These are phyloP conservation scores for Gallinago nigripennis DNA, from an alignment of 2,797 vertebrate species.

Conservation along the genomic window DNA sequence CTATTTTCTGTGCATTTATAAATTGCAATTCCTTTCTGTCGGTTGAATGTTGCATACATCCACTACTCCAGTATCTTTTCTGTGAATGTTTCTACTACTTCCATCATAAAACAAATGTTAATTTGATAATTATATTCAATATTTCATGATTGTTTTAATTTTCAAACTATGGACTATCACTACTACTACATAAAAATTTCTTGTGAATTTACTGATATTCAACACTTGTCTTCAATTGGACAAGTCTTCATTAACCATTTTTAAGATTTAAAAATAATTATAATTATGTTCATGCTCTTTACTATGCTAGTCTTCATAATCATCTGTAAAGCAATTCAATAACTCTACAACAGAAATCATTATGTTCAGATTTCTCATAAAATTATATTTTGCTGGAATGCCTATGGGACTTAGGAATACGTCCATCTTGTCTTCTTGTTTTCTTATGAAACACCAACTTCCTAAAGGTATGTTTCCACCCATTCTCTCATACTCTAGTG, in stretches of 20 bases:
- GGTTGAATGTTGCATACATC: background rate
- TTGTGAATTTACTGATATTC: background rate
- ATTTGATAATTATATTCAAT: background rate
- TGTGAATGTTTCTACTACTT: background rate
- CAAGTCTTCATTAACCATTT: background rate
- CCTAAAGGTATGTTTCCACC: background rate
- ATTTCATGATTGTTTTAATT: background rate
- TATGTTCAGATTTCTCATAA: background rate
- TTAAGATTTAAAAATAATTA: background rate
- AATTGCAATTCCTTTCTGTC: background rate
- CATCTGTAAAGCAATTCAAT: background rate
- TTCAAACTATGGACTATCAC: background rate
- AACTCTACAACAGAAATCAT: background rate
- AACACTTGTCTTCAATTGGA: background rate
- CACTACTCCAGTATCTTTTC: background rate
- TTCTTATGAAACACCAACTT: background rate
- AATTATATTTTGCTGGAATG: background rate
- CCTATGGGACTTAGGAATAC: background rate
- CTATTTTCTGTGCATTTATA: background rate
- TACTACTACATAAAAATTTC: background rate
- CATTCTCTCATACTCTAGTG: background rate
- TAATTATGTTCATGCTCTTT: background rate
- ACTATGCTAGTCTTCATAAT: background rate
- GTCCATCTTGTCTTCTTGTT: background rate
- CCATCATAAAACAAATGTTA: background rate